phyloP scores from a whole-genome alignment of 2,797 vertebrate species.

The Jordanella pulchra region DNA sequence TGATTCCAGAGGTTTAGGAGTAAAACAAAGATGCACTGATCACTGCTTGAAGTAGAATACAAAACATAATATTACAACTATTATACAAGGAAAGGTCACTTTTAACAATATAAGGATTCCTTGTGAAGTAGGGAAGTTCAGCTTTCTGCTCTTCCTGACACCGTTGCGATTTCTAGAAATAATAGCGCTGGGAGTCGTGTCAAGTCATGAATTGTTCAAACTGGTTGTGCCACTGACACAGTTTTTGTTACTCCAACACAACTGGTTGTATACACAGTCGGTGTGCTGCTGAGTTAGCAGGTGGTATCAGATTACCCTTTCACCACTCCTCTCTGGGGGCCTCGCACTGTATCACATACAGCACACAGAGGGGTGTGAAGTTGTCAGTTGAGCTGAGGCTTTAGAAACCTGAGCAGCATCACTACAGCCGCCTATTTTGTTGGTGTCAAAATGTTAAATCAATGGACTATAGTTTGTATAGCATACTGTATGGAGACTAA shows the following conservation, averaged over 20 bases:
- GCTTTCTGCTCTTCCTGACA: slow-evolving; percentile 16
- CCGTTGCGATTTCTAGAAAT: slow-evolving; percentile 40
- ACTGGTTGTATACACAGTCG: slow-evolving; percentile 41
- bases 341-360: slow-evolving; percentile 27
- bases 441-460: too few relatives aligned
- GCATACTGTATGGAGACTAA: too few relatives aligned
- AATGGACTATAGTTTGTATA: too few relatives aligned
- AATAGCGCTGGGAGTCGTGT: slow-evolving; percentile 50
- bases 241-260: slow-evolving; percentile 63
- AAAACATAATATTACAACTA: not conserved
- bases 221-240: slow-evolving; percentile 55
- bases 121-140: slow-evolving; percentile 12
- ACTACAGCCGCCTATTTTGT: not conserved
- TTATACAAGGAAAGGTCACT: not conserved
- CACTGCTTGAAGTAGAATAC: not conserved
- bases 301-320: slow-evolving; percentile 69
- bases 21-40: not conserved
- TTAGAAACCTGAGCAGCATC: slow-evolving; percentile 50
- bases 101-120: not conserved
- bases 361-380: slow-evolving; percentile 46
- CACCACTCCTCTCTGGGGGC: slow-evolving; percentile 58
- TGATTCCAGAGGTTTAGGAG: slow-evolving; percentile 26
- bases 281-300: slow-evolving; percentile 50
- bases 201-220: slow-evolving; percentile 70
- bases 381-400: slow-evolving; percentile 42